Conservation (phyloP, 2,113 vertebrate species). For the Casuarius casuarius region DNA sequence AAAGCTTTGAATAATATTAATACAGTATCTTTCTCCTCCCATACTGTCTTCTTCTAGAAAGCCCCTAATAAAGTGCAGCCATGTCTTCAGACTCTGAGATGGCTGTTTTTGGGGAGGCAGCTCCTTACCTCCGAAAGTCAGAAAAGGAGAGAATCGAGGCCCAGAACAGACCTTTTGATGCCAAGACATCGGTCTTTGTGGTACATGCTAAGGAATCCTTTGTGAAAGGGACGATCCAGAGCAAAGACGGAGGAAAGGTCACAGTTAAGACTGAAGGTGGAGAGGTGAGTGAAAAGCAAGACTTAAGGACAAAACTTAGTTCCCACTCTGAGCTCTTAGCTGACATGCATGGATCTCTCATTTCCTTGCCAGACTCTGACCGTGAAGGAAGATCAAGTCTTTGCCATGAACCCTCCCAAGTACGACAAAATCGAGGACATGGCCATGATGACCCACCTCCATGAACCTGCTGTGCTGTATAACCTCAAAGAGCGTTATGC, state of each 20-base stretch:
- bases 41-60: background rate
- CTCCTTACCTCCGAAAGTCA: conserved; percentile 85
- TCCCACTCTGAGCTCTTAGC: fast-evolving
- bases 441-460: conserved; percentile 92
- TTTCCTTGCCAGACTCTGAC: background rate
- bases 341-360: background rate
- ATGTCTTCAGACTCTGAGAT: conserved; percentile 87
- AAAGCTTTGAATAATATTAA: background rate
- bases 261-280: conserved; percentile 75
- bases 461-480: conserved; percentile 84
- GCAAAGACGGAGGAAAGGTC: conserved; percentile 74
- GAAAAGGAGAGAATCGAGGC: conserved; percentile 88
- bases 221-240: conserved; percentile 69
- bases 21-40: background rate
- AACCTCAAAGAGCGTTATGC: conserved; percentile 89
- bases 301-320: fast-evolving
- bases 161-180: conserved; percentile 83
- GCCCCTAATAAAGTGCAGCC: conserved; percentile 21
- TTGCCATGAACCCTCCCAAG: conserved; percentile 81
- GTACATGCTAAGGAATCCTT: conserved; percentile 76
- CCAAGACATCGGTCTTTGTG: conserved; percentile 74
- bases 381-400: background rate
- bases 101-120: conserved; percentile 84
- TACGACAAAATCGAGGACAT: conserved; percentile 88
- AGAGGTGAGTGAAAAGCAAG: conserved; percentile 47